These are phyloP conservation scores for Falcunculus frontatus DNA, from an alignment of 2,113 vertebrate species.

Conservation along the genomic window DNA sequence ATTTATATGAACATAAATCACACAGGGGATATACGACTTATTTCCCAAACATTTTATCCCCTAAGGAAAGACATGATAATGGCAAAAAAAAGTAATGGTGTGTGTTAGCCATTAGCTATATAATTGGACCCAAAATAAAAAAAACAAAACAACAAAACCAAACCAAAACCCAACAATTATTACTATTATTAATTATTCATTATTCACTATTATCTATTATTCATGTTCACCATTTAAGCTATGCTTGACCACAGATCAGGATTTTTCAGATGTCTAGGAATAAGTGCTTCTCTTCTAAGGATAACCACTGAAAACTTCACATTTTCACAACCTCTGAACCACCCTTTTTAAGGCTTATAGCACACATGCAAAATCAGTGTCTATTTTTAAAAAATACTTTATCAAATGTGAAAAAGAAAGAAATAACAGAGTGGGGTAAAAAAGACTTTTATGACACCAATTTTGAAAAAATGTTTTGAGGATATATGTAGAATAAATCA, in stretches of 20 bases:
- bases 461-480: neutral
- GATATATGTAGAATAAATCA: neutral
- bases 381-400: neutral
- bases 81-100: neutral
- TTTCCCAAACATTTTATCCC: neutral
- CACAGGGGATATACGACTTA: neutral
- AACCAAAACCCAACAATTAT: neutral
- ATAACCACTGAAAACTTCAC: neutral
- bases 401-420: neutral
- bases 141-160: neutral
- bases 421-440: neutral
- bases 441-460: neutral
- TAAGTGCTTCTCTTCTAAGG: neutral
- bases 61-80: neutral
- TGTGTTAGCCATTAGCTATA: neutral
- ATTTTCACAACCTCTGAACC: neutral
- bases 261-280: neutral
- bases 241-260: neutral
- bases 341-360: neutral
- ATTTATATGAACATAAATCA: neutral
- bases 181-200: neutral
- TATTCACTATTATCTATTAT: too few species aligned
- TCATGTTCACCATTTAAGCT: neutral
- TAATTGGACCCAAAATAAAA: neutral
- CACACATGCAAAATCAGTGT: neutral